Percentiles rank a stretch among this genome's conserved stretches.
Evolutionary conservation across 2,113 vertebrate genomes (phyloP).

Genomic region (Theropithecus gelada): DNA sequence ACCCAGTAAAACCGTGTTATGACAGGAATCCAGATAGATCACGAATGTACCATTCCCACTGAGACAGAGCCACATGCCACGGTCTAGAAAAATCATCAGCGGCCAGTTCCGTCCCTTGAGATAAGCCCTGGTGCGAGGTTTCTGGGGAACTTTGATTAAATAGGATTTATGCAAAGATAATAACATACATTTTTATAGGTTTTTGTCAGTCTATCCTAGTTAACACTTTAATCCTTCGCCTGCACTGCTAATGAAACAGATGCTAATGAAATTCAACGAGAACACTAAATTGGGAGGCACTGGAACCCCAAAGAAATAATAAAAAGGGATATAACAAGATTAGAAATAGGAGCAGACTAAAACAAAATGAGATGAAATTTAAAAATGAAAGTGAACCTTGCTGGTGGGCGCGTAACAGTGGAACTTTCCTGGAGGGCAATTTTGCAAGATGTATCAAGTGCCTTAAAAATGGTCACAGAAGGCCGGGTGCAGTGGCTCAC

Average conservation of each 20-base stretch:
- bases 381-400: slow-evolving; percentile 51
- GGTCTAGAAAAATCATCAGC: not conserved
- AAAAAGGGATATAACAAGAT: slow-evolving; percentile 75
- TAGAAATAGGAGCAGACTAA: slow-evolving; percentile 69
- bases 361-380: slow-evolving; percentile 59
- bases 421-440: slow-evolving; percentile 56
- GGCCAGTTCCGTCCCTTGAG: not conserved
- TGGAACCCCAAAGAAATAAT: slow-evolving; percentile 73
- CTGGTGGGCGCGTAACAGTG: not conserved
- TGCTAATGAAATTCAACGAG: slow-evolving; percentile 79
- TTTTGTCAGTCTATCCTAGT: slow-evolving; percentile 69
- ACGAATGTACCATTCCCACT: not conserved
- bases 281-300: slow-evolving; percentile 68
- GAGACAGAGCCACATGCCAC: not conserved
- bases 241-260: slow-evolving; percentile 75
- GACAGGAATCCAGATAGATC: not conserved
- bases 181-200: slow-evolving; percentile 59
- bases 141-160: slow-evolving; percentile 53
- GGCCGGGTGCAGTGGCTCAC: too few relatives aligned
- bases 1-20: not conserved
- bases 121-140: slow-evolving; percentile 26
- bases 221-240: slow-evolving; percentile 74
- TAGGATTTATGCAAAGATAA: slow-evolving; percentile 57
- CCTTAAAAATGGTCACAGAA: slow-evolving; percentile 37
- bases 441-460: not conserved